Base-by-base conservation (phyloP, 1,140 invertebrate species). In the Leptestheria dahalacensis region DNA sequence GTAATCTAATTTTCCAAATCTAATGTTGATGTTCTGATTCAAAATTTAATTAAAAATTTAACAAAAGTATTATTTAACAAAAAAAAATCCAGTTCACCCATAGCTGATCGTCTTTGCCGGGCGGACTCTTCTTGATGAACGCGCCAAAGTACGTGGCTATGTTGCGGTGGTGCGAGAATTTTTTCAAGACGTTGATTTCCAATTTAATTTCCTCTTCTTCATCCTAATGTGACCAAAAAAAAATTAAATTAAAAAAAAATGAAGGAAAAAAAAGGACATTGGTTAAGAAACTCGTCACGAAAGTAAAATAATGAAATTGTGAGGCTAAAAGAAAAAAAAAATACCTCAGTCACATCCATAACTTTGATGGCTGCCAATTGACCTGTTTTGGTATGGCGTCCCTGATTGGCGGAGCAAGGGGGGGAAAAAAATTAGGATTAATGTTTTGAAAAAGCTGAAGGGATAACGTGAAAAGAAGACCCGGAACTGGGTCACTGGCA, bases 81-180 rank as follows among this genome's bases (percentile, higher is more conserved):
- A 48, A 18, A 20, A 18, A 18, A 54, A 57, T 15, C 18, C 23
- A 68, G 18, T 60, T 67, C 70, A 79, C 77, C 95, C 95, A 98
- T 59, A 99, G 76, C 71, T 99, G 96, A 75, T 99, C 97, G 77
- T 99, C 95, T 77, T 98, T 97, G 1, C 95, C 96, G 2, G 95
- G 89, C 50, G 91, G 93, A 67, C 90, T 92, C 74, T 99, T 99
- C 74, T 98, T 98, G 57, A 99, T 98, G 74, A 99, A 99, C 66
- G 97, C 96, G 65, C 97, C 96, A 80, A 99, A 99, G 74, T 99
- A 99, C 57, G 96, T 99, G 60, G 97, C 97, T 71, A 99, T 99
- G 73, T 99, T 99, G 68, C 94, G 83, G 76, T 99, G 94, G 78
- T 98, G 95, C 47, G 95, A 98, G 77, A 93, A 98, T 69, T 84